Evolutionary conservation across 2,888 invertebrate genomes (phyloP).

Genomic region (Platynereis dumerilii): DNA sequence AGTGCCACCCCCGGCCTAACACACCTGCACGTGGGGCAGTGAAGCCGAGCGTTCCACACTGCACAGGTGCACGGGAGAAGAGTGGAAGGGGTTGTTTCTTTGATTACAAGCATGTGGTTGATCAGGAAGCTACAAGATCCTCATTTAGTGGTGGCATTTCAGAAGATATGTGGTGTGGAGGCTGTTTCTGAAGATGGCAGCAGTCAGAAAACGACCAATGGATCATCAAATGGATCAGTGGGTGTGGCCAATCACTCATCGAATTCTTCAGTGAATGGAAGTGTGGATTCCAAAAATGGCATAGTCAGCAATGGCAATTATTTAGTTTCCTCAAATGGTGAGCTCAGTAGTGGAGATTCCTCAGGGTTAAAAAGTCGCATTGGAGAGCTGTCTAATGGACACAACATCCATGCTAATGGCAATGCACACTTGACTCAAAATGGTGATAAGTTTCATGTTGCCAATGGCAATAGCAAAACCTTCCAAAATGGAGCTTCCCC

Average conservation of each 20-base stretch:
- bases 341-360: background rate
- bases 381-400: background rate
- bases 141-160: slow-evolving; percentile 77
- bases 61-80: too few relatives aligned
- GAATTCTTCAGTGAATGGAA: background rate
- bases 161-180: slow-evolving; percentile 78
- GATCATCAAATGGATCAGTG: too few relatives aligned
- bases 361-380: background rate
- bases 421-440: slow-evolving; percentile 7
- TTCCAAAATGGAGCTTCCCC: background rate
- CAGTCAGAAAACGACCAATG: background rate
- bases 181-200: background rate
- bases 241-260: background rate
- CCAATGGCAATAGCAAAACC: background rate
- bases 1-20: too few relatives aligned
- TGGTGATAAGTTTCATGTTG: background rate
- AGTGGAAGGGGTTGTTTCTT: too few relatives aligned
- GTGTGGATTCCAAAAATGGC: background rate
- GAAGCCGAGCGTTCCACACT: too few relatives aligned
- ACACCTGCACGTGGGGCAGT: too few relatives aligned
- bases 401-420: background rate
- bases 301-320: background rate
- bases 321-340: background rate
- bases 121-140: slow-evolving; percentile 62
- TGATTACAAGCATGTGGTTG: background rate